Conservation (phyloP, 2,888 invertebrate species). For the Yponomeuta evonymella region DNA sequence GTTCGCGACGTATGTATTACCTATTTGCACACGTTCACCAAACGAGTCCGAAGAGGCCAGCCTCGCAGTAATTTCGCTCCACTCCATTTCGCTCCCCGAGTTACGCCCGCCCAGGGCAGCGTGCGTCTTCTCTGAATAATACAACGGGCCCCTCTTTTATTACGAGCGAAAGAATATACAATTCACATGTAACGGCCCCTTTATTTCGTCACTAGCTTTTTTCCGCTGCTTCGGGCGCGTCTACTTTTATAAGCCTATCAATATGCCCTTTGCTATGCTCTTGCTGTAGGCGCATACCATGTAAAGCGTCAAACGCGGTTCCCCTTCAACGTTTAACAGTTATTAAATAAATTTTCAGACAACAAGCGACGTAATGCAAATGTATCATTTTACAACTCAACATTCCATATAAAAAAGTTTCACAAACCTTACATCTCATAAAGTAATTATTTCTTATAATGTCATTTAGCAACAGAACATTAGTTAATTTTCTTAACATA, state of each 20-base stretch:
- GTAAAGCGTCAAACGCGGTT: too few relatives aligned
- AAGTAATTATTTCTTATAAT: too few relatives aligned
- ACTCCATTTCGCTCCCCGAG: not conserved
- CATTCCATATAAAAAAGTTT: too few relatives aligned
- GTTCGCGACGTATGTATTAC: not conserved
- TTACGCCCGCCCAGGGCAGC: not conserved
- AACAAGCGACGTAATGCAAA: too few relatives aligned
- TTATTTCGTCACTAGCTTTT: slow-evolving; percentile 6
- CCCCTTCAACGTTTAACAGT: too few relatives aligned
- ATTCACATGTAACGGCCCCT: slow-evolving; percentile 12
- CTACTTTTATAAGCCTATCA: not conserved
- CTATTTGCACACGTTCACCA: not conserved
- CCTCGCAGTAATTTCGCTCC: not conserved
- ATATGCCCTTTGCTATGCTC: too few relatives aligned
- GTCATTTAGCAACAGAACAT: too few relatives aligned
- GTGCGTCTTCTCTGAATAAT: slow-evolving; percentile 12
- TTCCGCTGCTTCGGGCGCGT: not conserved
- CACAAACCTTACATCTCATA: too few relatives aligned
- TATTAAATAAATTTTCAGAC: too few relatives aligned
- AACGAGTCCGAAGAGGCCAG: not conserved
- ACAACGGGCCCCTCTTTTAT: slow-evolving; percentile 10
- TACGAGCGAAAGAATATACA: slow-evolving; percentile 13
- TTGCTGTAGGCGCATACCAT: too few relatives aligned
- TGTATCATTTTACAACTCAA: too few relatives aligned
- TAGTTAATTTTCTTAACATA: too few relatives aligned